Conservation (phyloP, 2,113 vertebrate genomes). For the Ophthalmolycus amberensis region DNA sequence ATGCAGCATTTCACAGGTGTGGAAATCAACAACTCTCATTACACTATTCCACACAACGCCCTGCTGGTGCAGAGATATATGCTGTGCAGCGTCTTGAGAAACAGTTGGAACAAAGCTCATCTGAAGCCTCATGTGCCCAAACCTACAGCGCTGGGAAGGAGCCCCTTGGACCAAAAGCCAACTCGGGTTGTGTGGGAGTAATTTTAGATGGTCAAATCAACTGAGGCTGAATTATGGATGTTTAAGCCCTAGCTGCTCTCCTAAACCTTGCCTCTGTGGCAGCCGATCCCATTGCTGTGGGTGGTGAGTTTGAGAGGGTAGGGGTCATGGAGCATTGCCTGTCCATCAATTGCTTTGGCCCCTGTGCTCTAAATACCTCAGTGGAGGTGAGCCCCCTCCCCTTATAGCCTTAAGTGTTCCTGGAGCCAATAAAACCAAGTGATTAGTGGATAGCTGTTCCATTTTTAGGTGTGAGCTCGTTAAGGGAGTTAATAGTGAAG, state of each 20-base stretch:
- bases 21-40: constrained; percentile 36
- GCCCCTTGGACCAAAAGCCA: constrained; percentile 25
- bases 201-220: constrained; percentile 69
- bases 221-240: constrained; percentile 65
- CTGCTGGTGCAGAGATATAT: constrained; percentile 24
- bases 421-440: constrained; percentile 78
- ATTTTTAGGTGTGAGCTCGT: constrained; percentile 85
- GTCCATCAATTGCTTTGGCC: constrained; percentile 51
- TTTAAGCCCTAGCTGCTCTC: constrained; percentile 64
- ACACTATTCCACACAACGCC: constrained; percentile 6
- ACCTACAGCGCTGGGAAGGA: constrained; percentile 41
- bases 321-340: constrained; percentile 39
- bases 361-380: constrained; percentile 53
- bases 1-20: constrained; percentile 35
- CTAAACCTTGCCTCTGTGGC: constrained; percentile 57
- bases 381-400: constrained; percentile 39
- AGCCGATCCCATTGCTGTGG: constrained; percentile 57
- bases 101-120: constrained; percentile 33
- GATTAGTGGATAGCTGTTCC: constrained; percentile 82
- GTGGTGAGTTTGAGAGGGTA: constrained; percentile 34
- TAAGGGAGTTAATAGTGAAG: constrained; percentile 82
- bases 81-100: constrained; percentile 16
- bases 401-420: constrained; percentile 54
- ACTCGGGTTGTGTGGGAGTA: constrained; percentile 37
- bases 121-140: constrained; percentile 24